Base-by-base conservation (phyloP, 2,797 vertebrate genomes). In the Anguilla pacifica region DNA sequence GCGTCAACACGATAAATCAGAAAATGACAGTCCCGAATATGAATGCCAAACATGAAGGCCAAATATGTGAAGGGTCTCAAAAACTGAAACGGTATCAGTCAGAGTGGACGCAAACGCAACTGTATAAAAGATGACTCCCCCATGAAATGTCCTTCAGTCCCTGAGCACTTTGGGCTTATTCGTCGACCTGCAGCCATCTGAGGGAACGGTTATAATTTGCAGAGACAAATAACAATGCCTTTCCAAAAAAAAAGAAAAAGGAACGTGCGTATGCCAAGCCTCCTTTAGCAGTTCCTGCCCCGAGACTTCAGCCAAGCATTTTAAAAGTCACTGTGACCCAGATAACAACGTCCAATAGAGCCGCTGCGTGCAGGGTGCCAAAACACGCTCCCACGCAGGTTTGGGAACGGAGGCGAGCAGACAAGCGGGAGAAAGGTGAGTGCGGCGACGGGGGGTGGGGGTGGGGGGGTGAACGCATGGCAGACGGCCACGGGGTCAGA, bases 291-390 rank as follows among this genome's bases (percentile, higher is more conserved):
- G 61, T 74, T 39, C 5, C 83, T 72, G 64, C 82, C 15, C 11
- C 17, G 46, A 91, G 91, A 88, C 57, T 90, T 86, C 90, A 74
- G 87, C 86, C 87, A 85, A 89, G 83, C 89, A 87, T 89, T 89
- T 88, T 89, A 85, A 90, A 87, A 88, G 90, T 93, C 87, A 83
- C 87, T 92, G 90, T 94, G 93, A 95, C 94, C 93, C 92, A 94
- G 90, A 95, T 94, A 92, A 90, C 90, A 61, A 64, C 46, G 61
- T 79, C 31, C 74, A 51, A 39, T 83, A 86, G 61, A 93, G 87
- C 91, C 6, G 67, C 91, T 92, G 87, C 89, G 51, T 90, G 89
- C 55, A 6, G 15, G 2, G 88, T 92, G 90, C 91, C 92, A 94
- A 93, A 92, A 91, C 86, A 88, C 92, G 91, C 93, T 91, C 91